These are phyloP conservation scores for Urosaurus nigricauda DNA, from an alignment of 2,797 vertebrate genomes.

Conservation along the genomic window DNA sequence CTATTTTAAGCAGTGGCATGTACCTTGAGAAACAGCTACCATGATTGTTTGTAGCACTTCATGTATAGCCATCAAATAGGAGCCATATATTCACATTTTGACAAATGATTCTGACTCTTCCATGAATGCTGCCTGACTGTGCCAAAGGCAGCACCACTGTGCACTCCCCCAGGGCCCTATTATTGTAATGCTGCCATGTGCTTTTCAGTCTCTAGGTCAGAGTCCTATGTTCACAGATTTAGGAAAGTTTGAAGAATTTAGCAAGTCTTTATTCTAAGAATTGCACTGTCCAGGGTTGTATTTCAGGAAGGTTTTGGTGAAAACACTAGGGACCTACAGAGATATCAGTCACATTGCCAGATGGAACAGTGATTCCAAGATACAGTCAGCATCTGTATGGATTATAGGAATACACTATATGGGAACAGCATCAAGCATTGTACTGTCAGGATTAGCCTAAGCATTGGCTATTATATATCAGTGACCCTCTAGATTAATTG, in stretches of 20 bases:
- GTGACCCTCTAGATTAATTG: neutral
- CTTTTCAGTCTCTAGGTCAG: neutral
- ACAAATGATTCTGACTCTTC: neutral
- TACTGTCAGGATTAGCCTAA: conserved; percentile 19
- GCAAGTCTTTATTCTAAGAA: neutral
- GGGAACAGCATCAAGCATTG: conserved; percentile 10
- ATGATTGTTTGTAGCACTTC: neutral
- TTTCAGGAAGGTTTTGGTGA: neutral
- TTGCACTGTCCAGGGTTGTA: neutral
- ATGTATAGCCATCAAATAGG: neutral
- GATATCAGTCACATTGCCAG: neutral
- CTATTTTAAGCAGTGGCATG: neutral
- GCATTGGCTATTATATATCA: conserved; percentile 13
- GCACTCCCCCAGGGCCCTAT: no score
- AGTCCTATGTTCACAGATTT: neutral
- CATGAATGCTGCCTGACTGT: neutral
- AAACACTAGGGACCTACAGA: neutral
- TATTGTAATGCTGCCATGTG: neutral
- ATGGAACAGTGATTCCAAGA: neutral
- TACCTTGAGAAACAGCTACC: neutral
- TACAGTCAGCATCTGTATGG: neutral
- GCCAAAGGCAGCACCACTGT: neutral
- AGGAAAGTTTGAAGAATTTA: neutral
- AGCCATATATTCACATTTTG: neutral
- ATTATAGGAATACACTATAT: neutral